phyloP scores from a whole-genome alignment of 2,888 invertebrate species.

The Amitus sp. region DNA sequence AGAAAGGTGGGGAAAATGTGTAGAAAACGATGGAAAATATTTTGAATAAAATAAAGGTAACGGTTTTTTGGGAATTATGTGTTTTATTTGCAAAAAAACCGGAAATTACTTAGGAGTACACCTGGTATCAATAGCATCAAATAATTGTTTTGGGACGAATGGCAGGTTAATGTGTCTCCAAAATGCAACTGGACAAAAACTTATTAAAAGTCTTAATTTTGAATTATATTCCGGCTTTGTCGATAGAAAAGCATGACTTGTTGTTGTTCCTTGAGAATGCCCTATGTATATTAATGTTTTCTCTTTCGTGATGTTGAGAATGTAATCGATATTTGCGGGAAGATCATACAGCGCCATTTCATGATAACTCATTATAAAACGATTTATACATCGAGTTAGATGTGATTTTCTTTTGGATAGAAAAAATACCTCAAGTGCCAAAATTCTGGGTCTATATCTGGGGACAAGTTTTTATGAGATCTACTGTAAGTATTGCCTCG shows the following conservation, averaged over 20 bases:
- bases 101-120: no score
- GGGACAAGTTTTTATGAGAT: constrained; percentile 64
- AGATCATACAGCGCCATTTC: constrained; percentile 87
- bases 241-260: constrained; percentile 74
- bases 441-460: constrained; percentile 64
- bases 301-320: constrained; percentile 68
- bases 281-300: constrained; percentile 77
- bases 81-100: no score
- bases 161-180: constrained; percentile 32
- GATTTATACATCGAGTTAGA: neutral
- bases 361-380: constrained; percentile 74
- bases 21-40: no score
- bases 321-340: constrained; percentile 83
- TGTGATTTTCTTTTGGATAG: neutral
- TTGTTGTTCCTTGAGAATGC: constrained; percentile 90
- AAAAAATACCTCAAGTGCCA: constrained; percentile 69
- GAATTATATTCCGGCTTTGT: constrained; percentile 75
- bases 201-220: constrained; percentile 73
- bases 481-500: constrained; percentile 67
- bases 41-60: no score
- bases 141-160: no score
- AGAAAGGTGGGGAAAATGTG: no score
- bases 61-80: no score
- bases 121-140: no score
- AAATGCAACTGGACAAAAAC: constrained; percentile 47